These are phyloP conservation scores for Caenorhabditis inopinata DNA, from an alignment of 1,140 invertebrate species.

Conservation along the genomic window DNA sequence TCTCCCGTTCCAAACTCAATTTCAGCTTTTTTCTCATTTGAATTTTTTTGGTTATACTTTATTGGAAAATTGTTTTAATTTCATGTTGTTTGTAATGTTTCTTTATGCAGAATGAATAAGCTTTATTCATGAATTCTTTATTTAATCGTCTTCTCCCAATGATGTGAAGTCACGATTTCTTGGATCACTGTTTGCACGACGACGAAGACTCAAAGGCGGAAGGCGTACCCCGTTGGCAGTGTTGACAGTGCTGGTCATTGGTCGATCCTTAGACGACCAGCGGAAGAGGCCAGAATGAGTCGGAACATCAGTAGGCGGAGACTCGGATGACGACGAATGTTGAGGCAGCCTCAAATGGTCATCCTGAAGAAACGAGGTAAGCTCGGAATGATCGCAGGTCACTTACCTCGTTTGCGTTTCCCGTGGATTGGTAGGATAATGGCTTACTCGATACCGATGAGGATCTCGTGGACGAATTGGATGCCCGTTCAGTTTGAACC, in stretches of 20 bases:
- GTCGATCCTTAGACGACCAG: not conserved
- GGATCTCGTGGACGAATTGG: not conserved
- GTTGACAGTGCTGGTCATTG: not conserved
- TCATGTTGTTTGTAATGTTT: not conserved
- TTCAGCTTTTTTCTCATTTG: not conserved
- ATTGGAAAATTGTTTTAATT: conserved; percentile 9
- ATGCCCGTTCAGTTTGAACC: not conserved
- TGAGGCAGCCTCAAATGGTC: not conserved
- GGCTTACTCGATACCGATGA: not conserved
- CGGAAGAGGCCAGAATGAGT: not conserved
- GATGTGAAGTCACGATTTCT: not conserved
- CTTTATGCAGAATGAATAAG: not conserved
- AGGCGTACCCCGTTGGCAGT: not conserved
- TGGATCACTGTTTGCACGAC: not conserved
- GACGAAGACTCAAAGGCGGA: not conserved
- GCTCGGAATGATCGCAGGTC: not conserved
- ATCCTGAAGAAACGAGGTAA: not conserved
- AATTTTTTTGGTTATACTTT: conserved; percentile 1
- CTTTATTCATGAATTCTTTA: not conserved
- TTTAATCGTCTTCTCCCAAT: not conserved
- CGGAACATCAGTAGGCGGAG: not conserved
- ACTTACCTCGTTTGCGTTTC: not conserved
- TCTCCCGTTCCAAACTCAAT: not conserved
- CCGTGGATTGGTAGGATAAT: too few species aligned
- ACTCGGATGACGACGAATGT: not conserved